Evolutionary conservation across 2,888 invertebrate genomes (phyloP), one percentile per base, ranked within the genome.

Genomic region (Hypomecis atomaria): DNA sequence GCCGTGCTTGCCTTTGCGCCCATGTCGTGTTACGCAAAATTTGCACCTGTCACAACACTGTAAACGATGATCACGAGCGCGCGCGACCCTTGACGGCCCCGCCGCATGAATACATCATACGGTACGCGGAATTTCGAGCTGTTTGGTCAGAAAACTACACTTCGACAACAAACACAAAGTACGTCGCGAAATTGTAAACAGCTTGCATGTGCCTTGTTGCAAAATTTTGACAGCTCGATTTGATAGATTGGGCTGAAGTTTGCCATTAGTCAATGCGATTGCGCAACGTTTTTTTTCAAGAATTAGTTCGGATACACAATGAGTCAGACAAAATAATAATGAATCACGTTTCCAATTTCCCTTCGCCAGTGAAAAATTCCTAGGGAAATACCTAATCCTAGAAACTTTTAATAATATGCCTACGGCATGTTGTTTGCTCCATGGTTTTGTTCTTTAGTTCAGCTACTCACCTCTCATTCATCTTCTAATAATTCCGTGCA

Each of bases 1-100:
- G 96, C 96, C 75, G 96, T 96, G 88, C 97, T 97, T 81, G 96
- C 95, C 93, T 96, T 97, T 86, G 96, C 97, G 93, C 97, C 97
- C 97, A 97, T 97, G 78, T 79, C 81, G 88, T 81, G 88, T 90
- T 89, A 90, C 88, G 89, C 89, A 90, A 92, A 91, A 85, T 82
- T 79, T 80, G 73, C 86, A 86, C 86, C 84, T 82, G 88, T 85
- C 86, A 86, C 86, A 58, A 76, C 82, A 82, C 81, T 72, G 74
- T 79, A 78, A 77, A 75, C 70, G 63, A 78, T 70, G 81, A 87
- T 93, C 91, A 93, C 88, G 85, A 93, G 81, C 86, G 87, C 86
- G 79, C 82, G 81, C 84, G 86, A 74, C 83, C 86, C 79, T 83
- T 83, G 81, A 84, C 88, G 85, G 87, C 85, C 86, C 85, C 83